These are phyloP conservation scores for Drosophila miranda DNA, from an alignment of 1,140 invertebrate species.

Conservation along the genomic window DNA sequence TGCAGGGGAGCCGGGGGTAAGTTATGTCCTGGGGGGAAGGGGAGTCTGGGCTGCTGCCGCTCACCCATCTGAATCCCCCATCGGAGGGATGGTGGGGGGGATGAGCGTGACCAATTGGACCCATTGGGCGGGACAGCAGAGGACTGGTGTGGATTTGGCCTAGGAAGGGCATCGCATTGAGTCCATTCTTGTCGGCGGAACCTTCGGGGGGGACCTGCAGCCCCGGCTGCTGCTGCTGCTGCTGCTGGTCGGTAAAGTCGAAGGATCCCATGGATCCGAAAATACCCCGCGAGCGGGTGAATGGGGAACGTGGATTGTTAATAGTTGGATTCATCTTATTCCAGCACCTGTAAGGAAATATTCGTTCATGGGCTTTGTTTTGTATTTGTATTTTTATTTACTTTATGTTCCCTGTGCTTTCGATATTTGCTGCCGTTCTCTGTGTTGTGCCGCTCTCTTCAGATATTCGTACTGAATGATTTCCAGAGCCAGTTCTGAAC, in stretches of 20 bases:
- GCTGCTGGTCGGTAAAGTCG: conserved; percentile 46
- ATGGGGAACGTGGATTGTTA: conserved; percentile 61
- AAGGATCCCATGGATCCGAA: conserved; percentile 28
- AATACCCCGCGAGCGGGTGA: conserved; percentile 25
- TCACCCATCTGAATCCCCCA: conserved; percentile 12
- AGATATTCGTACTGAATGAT: conserved; percentile 19
- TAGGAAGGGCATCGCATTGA: conserved; percentile 54
- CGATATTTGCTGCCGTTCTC: conserved; percentile 14
- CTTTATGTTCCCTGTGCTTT: conserved; percentile 11
- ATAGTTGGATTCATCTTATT: conserved; percentile 16
- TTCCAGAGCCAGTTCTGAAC: conserved; percentile 12
- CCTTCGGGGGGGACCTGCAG: too few species aligned
- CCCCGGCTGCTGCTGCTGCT: too few species aligned
- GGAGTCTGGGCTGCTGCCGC: neutral
- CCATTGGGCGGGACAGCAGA: conserved; percentile 29
- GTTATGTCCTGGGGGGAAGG: too few species aligned
- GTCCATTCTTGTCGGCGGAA: conserved; percentile 29
- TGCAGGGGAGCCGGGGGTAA: too few species aligned
- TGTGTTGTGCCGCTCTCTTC: conserved; percentile 18
- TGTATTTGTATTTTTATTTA: neutral
- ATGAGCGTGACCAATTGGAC: conserved; percentile 13
- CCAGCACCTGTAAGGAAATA: too few species aligned
- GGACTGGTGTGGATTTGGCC: conserved; percentile 20
- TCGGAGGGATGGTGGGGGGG: neutral
- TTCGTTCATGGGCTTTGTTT: too few species aligned